Conservation (phyloP, 2,888 invertebrate species). For the Drosophila greeni region DNA sequence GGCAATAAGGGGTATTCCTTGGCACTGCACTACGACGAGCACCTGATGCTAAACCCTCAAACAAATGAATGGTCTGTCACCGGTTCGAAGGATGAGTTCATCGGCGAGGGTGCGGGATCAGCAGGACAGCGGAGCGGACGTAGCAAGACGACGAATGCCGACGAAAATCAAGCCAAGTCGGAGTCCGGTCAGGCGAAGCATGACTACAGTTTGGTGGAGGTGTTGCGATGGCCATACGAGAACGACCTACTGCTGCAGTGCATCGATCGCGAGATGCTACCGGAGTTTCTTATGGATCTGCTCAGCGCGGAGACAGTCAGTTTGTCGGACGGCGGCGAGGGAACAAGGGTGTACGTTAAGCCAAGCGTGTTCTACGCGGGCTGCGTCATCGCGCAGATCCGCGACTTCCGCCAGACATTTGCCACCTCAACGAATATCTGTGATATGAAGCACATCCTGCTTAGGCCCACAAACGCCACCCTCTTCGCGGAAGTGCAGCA, state of each 20-base stretch:
- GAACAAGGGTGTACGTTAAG: constrained; percentile 70
- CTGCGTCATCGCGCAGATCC: constrained; percentile 93
- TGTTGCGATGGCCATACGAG: constrained; percentile 91
- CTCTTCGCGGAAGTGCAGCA: constrained; percentile 79
- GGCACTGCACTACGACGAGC: constrained; percentile 77
- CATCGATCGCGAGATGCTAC: constrained; percentile 94
- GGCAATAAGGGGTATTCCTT: constrained; percentile 93
- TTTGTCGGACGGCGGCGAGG: constrained; percentile 69
- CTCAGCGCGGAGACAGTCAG: constrained; percentile 86
- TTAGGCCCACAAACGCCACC: constrained; percentile 93
- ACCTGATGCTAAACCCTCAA: constrained; percentile 74
- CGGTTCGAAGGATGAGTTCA: constrained; percentile 19
- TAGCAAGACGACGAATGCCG: constrained; percentile 35
- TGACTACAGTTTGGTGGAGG: constrained; percentile 86
- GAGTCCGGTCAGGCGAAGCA: constrained; percentile 22
- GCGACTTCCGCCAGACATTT: constrained; percentile 91
- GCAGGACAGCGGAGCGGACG: constrained; percentile 42
- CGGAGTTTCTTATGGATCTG: constrained; percentile 90
- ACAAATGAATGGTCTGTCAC: constrained; percentile 57
- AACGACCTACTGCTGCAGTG: constrained; percentile 92
- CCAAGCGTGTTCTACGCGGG: constrained; percentile 94
- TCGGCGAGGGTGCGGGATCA: background rate
- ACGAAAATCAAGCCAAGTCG: constrained; percentile 25
- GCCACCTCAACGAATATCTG: constrained; percentile 85
- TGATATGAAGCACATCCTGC: constrained; percentile 91